Evolutionary conservation across 1,140 invertebrate genomes (phyloP).

Genomic region (Pogonus chalceus): DNA sequence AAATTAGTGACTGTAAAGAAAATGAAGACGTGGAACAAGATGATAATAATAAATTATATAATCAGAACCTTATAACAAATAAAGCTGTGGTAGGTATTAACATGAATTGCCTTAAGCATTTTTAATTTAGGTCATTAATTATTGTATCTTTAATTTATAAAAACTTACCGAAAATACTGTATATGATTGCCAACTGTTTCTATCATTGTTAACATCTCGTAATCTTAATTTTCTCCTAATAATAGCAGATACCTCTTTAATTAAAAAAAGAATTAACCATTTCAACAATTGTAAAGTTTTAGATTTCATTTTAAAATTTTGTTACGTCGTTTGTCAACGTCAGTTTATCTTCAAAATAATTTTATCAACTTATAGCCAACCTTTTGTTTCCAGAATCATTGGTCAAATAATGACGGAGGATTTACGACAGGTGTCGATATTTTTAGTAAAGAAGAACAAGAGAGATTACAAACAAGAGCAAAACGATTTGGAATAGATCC

Average conservation of each 20-base stretch:
- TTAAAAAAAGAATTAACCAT: conserved; percentile 16
- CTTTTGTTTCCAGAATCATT: conserved; percentile 32
- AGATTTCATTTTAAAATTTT: conserved; percentile 4
- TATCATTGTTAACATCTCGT: too few species aligned
- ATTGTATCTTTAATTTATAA: too few species aligned
- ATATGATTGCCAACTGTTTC: too few species aligned
- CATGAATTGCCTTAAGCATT: too few species aligned
- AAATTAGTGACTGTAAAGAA: conserved; percentile 40
- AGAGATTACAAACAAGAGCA: conserved; percentile 55
- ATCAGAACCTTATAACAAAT: neutral
- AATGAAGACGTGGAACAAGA: conserved; percentile 33
- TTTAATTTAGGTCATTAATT: too few species aligned
- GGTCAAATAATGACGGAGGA: conserved; percentile 39
- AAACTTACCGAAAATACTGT: too few species aligned
- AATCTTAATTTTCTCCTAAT: too few species aligned
- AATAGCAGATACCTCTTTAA: neutral
- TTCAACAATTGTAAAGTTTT: conserved; percentile 11
- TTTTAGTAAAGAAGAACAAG: conserved; percentile 50
- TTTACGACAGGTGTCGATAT: conserved; percentile 47
- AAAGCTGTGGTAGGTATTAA: too few species aligned
- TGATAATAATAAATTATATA: conserved; percentile 13
- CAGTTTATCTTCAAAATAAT: neutral
- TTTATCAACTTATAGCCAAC: neutral
- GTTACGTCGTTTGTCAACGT: too few species aligned
- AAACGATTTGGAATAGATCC: conserved; percentile 56